Conservation (phyloP, 2,888 invertebrate species). For the Lampropteryx suffumata region DNA sequence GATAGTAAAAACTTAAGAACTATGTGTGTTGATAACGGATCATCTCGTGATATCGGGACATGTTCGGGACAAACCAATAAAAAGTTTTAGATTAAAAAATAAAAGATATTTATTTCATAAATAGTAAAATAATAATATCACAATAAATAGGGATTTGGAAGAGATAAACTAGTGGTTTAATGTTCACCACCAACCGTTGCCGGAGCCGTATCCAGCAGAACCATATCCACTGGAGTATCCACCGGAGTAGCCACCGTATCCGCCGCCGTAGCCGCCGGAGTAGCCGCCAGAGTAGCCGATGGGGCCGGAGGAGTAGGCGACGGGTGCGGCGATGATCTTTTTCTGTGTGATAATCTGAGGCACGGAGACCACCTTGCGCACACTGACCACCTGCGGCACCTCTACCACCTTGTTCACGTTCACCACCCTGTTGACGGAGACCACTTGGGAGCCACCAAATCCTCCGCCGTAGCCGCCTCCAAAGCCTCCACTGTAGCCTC, state of each 20-base stretch:
- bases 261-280: no score
- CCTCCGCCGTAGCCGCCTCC: slow-evolving; percentile 28
- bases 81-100: no score
- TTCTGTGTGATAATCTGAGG: slow-evolving; percentile 37
- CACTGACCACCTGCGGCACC: slow-evolving; percentile 44
- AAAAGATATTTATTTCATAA: no score
- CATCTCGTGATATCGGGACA: no score
- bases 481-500: slow-evolving; percentile 25
- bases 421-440: slow-evolving; percentile 48
- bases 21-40: no score
- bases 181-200: slow-evolving; percentile 40
- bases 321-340: slow-evolving; percentile 30
- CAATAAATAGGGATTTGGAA: slow-evolving; percentile 7
- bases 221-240: slow-evolving; percentile 14
- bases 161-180: neutral
- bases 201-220: slow-evolving; percentile 10
- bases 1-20: no score
- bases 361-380: slow-evolving; percentile 38
- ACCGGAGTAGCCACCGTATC: slow-evolving; percentile 14
- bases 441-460: slow-evolving; percentile 38
- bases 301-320: slow-evolving; percentile 25
- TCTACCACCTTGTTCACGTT: slow-evolving; percentile 47
- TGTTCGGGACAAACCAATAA: no score
- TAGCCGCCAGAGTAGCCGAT: slow-evolving; percentile 26
- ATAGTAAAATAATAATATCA: neutral